Base-by-base conservation (phyloP, 2,797 vertebrate species). In the Emys orbicularis region DNA sequence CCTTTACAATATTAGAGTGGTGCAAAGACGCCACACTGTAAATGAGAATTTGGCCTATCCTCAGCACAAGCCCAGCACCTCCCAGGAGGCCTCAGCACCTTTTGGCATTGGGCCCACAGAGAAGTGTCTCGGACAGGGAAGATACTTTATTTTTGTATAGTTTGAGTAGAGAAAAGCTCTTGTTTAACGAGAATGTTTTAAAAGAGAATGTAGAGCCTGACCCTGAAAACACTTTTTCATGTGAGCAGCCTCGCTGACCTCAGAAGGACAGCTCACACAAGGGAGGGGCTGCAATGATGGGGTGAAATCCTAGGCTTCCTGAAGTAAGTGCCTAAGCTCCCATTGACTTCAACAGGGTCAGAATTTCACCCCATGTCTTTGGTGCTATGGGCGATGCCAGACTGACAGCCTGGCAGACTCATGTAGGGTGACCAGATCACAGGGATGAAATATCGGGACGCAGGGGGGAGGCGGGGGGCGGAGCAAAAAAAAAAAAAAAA, bases 101-200 rank as follows among this genome's bases (percentile, higher is more conserved):
- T 77, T 27, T 49, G 74, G 44, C 44, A 77, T 31, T 65, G 41
- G 59, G 31, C 88, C 83, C 86, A 79, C 59, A 81, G 37, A 89
- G 86, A 84, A 90, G 79, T 34, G 74, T 59, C 79, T 93, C 79
- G 81, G 95, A 90, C 83, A 92, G 52, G 56, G 79, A 91, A 72
- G 37, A 83, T 83, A 76, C 53, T 0, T 76, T 84, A 86, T 91
- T 89, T 68, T 89, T 76, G 72, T 47, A 72, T 10, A 47, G 44
- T 47, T 7, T 77, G 27, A 77, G 44, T 31, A 49, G 27, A 49
- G 74, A 16, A 77, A 88, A 90, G 81, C 47, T 92, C 89, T 96
- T 92, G 83, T 0, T 92, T 87, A 88, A 90, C 85, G 4, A 44
- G 52, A 88, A 49, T 5, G 27, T 77, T 77, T 49, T 29, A 27